Conservation (phyloP, 92 coral and sea anemone genomes). For the Palythoa caribaeorum region DNA sequence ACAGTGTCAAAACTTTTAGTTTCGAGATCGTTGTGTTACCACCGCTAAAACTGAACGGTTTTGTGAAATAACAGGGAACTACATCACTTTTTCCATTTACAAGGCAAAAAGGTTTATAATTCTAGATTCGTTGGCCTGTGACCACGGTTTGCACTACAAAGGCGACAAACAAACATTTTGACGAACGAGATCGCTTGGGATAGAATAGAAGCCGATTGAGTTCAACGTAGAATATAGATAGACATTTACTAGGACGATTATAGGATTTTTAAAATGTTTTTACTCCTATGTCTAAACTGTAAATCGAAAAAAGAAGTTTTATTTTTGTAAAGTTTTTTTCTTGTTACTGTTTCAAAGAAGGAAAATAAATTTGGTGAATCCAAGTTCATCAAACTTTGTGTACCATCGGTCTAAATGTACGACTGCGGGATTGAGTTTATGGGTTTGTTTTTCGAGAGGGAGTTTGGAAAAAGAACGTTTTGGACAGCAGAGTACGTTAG, state of each 20-base stretch:
- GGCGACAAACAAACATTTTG: too few relatives aligned
- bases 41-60: background rate
- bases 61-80: background rate
- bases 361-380: conserved; percentile 6
- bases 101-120: background rate
- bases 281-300: conserved; percentile 20
- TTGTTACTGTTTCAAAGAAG: conserved; percentile 5
- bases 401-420: background rate
- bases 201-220: background rate
- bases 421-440: background rate
- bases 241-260: background rate
- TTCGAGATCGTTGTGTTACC: background rate
- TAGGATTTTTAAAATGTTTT: conserved; percentile 6
- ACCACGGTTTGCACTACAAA: background rate
- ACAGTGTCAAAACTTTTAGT: background rate
- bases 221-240: background rate
- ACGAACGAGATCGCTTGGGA: background rate
- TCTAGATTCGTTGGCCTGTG: background rate
- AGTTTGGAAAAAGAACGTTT: too few relatives aligned
- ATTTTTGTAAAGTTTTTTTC: conserved; percentile 30
- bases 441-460: background rate
- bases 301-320: conserved; percentile 1
- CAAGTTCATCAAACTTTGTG: background rate
- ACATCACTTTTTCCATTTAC: background rate
- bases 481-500: too few relatives aligned